Conservation (phyloP, 2,888 invertebrate species). For the Hemistola chrysoprasaria region DNA sequence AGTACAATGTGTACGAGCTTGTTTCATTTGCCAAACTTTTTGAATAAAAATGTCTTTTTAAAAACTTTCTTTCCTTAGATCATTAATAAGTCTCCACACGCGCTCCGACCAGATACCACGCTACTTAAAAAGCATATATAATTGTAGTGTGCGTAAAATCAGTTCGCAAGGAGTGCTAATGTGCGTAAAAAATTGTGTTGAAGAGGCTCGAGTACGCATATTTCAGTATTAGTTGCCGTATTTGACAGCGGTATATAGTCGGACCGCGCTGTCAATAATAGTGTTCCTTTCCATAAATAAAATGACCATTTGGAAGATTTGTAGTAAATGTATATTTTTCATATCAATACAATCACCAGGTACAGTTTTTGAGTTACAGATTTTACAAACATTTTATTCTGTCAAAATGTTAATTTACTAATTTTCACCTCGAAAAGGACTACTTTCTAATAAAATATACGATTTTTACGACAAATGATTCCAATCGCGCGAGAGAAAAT, state of each 20-base stretch:
- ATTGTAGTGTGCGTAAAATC: too few relatives aligned
- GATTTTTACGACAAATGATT: constrained; percentile 51
- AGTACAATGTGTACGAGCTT: constrained; percentile 56
- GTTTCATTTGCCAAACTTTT: constrained; percentile 68
- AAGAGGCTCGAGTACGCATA: too few relatives aligned
- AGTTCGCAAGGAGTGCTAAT: too few relatives aligned
- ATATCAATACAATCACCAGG: constrained; percentile 80
- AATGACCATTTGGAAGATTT: constrained; percentile 72
- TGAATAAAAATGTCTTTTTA: constrained; percentile 29
- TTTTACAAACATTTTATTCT: constrained; percentile 68
- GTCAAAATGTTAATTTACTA: constrained; percentile 59
- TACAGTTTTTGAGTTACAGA: constrained; percentile 75
- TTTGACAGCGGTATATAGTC: too few relatives aligned
- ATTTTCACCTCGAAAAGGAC: constrained; percentile 53
- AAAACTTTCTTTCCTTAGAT: too few relatives aligned
- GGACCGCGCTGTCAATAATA: too few relatives aligned
- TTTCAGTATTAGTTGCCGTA: too few relatives aligned
- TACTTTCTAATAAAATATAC: constrained; percentile 46
- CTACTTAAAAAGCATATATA: too few relatives aligned
- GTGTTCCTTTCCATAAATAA: constrained; percentile 39
- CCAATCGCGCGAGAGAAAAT: constrained; percentile 41
- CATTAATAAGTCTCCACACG: too few relatives aligned
- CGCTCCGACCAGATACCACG: too few relatives aligned
- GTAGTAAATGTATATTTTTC: constrained; percentile 80
- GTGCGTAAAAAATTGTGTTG: too few relatives aligned